Evolutionary conservation across 1,140 invertebrate genomes (phyloP), one percentile per base, ranked within the genome.

Genomic region (Tetraneura akinire): DNA sequence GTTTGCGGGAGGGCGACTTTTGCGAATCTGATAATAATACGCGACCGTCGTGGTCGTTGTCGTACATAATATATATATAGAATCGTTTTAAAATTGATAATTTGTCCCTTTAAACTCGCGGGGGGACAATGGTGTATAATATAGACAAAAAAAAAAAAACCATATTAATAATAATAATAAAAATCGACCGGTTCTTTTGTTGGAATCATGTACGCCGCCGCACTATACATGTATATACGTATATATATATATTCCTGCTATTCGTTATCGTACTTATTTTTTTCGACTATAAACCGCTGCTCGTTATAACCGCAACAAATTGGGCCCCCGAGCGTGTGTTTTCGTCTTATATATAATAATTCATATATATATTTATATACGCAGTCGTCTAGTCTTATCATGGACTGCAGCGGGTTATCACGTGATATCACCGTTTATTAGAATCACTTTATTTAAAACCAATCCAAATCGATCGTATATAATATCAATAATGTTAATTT

Each of bases 231-330:
- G 6, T 49, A 45, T 32, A n/a, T n/a, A n/a, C n/a, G n/a, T n/a
- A n/a, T n/a, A n/a, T n/a, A n/a, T n/a, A n/a, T n/a, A n/a, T n/a
- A n/a, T n/a, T n/a, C n/a, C n/a, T n/a, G n/a, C n/a, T n/a, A n/a
- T 18, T 29, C 14, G 21, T 14, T 4, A 23, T 57, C 55, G 55
- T 26, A 32, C 18, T 32, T 0, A 18, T 74, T 74, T 74, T 73
- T 49, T 45, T 23, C 18, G n/a, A 29, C 8, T 26, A 26, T 71
- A 16, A 9, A 23, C 21, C 68, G 2, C 57, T n/a, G 62, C 73
- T 76, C 73, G 55, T 76, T 76, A 76, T 76, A 76, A 76, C 73
- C 73, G 73, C 73, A 76, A 60, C 73, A 76, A 76, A 76, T 76
- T 76, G 73, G 55, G 37, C 73, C 73, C 55, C 37, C 53, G 32